phyloP scores from a whole-genome alignment of 1,140 invertebrate species.

The Fopius arisanus region DNA sequence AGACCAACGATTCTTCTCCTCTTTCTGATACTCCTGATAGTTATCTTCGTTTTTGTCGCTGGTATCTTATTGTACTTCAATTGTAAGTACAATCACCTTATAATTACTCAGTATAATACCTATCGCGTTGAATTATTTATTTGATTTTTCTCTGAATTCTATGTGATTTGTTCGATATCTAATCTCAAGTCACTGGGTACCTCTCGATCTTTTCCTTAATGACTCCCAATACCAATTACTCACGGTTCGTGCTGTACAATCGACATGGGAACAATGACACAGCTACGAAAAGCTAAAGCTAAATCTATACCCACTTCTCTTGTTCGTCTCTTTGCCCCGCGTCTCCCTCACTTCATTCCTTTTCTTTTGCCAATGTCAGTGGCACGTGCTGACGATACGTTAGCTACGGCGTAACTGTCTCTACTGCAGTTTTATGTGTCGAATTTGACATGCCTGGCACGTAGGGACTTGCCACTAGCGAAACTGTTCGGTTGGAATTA shows the following conservation, averaged over 20 bases:
- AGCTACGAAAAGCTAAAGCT: conserved; percentile 30
- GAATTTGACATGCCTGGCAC: conserved; percentile 63
- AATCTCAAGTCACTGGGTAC: background rate
- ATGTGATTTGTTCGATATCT: conserved; percentile 7
- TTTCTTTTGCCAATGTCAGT: conserved; percentile 36
- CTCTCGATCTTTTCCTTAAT: conserved; percentile 45
- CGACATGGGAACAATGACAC: conserved; percentile 28
- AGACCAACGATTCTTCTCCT: conserved; percentile 66
- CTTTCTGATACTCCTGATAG: conserved; percentile 64
- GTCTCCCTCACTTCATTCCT: background rate
- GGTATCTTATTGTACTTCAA: conserved; percentile 69
- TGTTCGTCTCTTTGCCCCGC: background rate
- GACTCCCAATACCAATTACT: conserved; percentile 53
- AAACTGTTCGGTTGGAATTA: conserved; percentile 64
- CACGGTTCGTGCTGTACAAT: conserved; percentile 32
- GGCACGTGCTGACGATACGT: conserved; percentile 63
- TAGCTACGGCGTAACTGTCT: conserved; percentile 58
- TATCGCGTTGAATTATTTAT: background rate
- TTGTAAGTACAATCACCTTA: conserved; percentile 62
- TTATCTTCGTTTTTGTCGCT: conserved; percentile 68
- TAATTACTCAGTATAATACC: background rate
- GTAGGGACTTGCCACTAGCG: conserved; percentile 62
- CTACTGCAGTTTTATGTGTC: conserved; percentile 61
- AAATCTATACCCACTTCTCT: conserved; percentile 8
- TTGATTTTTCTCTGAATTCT: conserved; percentile 4